Evolutionary conservation across 2,113 vertebrate genomes (phyloP), one percentile per base, ranked within the genome.

Genomic region (Callionymus lyra): DNA sequence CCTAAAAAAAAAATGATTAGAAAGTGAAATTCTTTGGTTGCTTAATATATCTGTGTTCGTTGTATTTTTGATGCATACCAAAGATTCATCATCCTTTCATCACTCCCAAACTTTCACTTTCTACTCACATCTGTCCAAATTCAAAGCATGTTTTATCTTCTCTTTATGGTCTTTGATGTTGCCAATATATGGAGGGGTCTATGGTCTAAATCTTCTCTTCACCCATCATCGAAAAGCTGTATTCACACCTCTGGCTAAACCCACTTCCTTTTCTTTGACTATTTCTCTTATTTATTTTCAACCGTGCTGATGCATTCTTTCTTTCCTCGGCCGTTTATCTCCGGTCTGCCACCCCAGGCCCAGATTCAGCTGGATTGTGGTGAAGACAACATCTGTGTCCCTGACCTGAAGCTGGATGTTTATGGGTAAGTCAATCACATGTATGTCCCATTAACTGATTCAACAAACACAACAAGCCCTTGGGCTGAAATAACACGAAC

Each of bases 321-420:
- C 21, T 31, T 21, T 32, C 35, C 49, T 38, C 17, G n/a, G n/a
- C n/a, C 27, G 9, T 63, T 56, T 35, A 50, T 50, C 38, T 44
- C 4, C 1, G 0, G 17, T 6, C 19, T 32, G 9, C 36, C 33
- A 56, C 44, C 31, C 33, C 65, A 91, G 89, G 87, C 84, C 41
- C 86, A 89, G 58, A 91, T 91, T 59, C 73, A 88, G 56, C 83
- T 91, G 6, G 89, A 91, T 51, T 91, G 89, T 10, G 89, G 89
- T 6, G 88, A 90, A 21, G 89, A 91, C 78, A 91, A 91, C 59
- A 82, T 91, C 74, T 91, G 89, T 44, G 87, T 91, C 17, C 89
- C 89, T 12, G 86, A 90, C 65, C 80, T 91, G 2, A 81, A 88
- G 51, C 82, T 91, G 47, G 76, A 77, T 37, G 88, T 89, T 34